Evolutionary conservation across 2,797 vertebrate genomes (phyloP).

Genomic region (Cossypha heuglini): DNA sequence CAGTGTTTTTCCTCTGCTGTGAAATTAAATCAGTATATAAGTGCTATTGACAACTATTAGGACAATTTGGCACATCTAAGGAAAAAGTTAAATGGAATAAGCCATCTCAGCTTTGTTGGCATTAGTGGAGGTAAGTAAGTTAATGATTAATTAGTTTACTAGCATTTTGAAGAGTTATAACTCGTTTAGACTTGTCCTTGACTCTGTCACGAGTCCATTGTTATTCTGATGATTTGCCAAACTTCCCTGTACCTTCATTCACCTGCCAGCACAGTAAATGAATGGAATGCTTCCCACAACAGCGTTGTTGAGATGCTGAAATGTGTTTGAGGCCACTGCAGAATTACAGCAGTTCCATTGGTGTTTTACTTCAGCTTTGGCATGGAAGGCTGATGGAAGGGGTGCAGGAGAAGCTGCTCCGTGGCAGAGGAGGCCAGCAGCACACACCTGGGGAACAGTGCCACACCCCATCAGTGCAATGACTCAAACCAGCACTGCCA

Average conservation of each 20-base stretch:
- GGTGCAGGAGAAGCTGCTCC: not conserved
- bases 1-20: not conserved
- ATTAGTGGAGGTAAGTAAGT: not conserved
- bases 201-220: not conserved
- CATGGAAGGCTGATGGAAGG: not conserved
- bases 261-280: not conserved
- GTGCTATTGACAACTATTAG: not conserved
- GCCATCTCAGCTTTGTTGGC: not conserved
- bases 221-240: not conserved
- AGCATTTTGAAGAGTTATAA: not conserved
- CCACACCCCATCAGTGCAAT: not conserved
- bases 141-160: not conserved
- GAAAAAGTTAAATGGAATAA: not conserved
- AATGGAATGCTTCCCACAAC: not conserved
- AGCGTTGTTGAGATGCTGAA: accelerated
- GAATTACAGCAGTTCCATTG: accelerated
- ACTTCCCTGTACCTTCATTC: not conserved
- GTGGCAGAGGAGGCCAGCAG: not conserved
- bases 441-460: accelerated
- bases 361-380: not conserved
- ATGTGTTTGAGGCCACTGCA: not conserved
- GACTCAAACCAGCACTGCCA: not conserved
- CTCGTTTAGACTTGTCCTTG: not conserved
- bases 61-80: not conserved
- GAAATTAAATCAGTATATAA: not conserved